phyloP scores from a whole-genome alignment of 1,140 invertebrate species.

The Scaptomyza hsui region DNA sequence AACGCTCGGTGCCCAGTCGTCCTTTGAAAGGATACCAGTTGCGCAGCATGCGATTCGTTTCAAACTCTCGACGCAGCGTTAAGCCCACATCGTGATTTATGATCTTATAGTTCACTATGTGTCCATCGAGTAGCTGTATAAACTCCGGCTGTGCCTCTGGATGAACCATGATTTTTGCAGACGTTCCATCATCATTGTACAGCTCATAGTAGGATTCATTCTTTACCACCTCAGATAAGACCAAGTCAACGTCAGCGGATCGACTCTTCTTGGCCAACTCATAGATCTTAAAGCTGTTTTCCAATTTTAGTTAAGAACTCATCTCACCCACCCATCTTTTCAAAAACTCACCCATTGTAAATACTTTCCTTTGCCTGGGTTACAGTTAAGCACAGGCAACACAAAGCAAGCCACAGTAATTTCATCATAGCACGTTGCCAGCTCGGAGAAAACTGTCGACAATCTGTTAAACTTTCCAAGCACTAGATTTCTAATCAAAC shows the following conservation, averaged over 20 bases:
- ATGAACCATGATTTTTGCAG: constrained; percentile 54
- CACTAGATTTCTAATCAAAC: constrained; percentile 14
- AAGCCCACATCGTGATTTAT: constrained; percentile 55
- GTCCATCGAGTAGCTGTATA: constrained; percentile 27
- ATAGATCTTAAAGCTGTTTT: constrained; percentile 57
- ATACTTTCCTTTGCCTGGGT: constrained; percentile 8
- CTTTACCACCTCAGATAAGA: constrained; percentile 28
- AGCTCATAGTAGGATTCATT: constrained; percentile 61
- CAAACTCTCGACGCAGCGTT: constrained; percentile 44
- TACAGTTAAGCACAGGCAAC: constrained; percentile 13
- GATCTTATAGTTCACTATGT: constrained; percentile 37
- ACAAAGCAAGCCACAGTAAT: constrained; percentile 29
- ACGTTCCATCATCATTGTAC: not conserved
- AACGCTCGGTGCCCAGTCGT: constrained; percentile 60
- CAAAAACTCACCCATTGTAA: constrained; percentile 55
- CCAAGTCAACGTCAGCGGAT: not conserved
- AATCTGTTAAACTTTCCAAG: constrained; percentile 7
- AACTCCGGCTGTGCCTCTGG: constrained; percentile 55
- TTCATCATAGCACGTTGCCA: constrained; percentile 49
- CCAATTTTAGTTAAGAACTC: not conserved
- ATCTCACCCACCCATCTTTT: constrained; percentile 34
- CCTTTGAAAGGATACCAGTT: constrained; percentile 49
- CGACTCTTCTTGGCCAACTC: constrained; percentile 38
- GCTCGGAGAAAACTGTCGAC: constrained; percentile 20
- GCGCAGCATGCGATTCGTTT: constrained; percentile 40